Conservation (phyloP, 2,113 vertebrate genomes). For the Oreotrochilus melanogaster region DNA sequence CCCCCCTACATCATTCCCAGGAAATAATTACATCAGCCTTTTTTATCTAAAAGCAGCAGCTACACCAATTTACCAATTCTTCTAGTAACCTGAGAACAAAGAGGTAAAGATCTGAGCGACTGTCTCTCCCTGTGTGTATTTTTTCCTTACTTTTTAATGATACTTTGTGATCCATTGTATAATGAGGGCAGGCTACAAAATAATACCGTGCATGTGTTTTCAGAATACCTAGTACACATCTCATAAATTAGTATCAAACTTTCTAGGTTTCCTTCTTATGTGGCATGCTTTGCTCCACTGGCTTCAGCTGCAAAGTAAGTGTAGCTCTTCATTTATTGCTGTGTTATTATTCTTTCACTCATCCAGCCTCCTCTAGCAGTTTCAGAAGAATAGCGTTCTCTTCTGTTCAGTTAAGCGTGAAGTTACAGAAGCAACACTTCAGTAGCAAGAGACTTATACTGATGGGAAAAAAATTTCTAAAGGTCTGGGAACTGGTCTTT, state of each 20-base stretch:
- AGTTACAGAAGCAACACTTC: slow-evolving; percentile 17
- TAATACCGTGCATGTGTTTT: neutral
- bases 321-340: neutral
- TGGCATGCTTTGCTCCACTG: neutral
- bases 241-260: neutral
- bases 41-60: neutral
- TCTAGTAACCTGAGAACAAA: neutral
- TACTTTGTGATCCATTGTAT: neutral
- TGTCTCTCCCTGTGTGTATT: neutral
- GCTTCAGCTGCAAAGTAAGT: neutral
- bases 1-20: neutral
- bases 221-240: neutral
- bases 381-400: neutral
- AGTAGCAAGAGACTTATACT: neutral
- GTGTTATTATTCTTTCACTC: slow-evolving; percentile 21
- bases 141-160: neutral
- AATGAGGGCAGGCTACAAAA: neutral
- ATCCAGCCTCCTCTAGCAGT: neutral
- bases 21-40: neutral
- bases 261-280: neutral
- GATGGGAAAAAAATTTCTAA: slow-evolving; percentile 29
- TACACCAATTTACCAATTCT: neutral
- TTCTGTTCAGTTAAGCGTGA: slow-evolving; percentile 46
- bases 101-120: neutral
- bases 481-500: neutral